Base-by-base conservation (phyloP, 2,113 vertebrate genomes). In the Mobula birostris region DNA sequence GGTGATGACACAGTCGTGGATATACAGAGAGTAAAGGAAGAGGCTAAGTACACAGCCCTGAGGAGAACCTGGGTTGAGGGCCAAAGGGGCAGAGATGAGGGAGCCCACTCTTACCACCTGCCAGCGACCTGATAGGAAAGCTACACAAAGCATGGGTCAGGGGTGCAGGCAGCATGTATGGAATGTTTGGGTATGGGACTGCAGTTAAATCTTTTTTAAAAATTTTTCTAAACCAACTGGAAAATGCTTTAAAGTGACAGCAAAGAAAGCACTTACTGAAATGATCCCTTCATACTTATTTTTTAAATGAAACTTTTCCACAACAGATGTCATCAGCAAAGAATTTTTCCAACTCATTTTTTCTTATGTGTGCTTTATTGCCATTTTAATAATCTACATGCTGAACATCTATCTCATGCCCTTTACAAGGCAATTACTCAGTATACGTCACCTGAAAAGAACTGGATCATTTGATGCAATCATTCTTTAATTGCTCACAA, bases 401-500 rank as follows among this genome's bases (percentile, higher is more conserved):
- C 24, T 11, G 29, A 66, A 66, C 27, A 85, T 87, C 61, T 24
- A 61, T 11, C 56, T 29, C 21, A 83, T 48, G 82, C 48, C 8
- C 48, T 61, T 80, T 61, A 48, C 82, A 48, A 56, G 80, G 21
- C 80, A 58, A 58, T 58, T 48, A 9, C 24, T 85, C 11, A 29
- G 48, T 24, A 48, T 58, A 14, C 56, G 17, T 85, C 82, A 66
- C 82, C 27, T 29, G 56, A 61, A 87, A 61, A 87, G 48, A 61
- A 56, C 83, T 87, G 83, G 83, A 61, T 97, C 93, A 95, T 95
- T 96, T 95, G 95, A 96, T 96, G 95, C 97, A 98, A 98, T 97
- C 96, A 95, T 97, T 97, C 96, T 97, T 97, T 98, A 97, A 97
- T 98, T 98, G 97, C 96, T 96, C 96, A 96, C 96, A 96, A 97